Evolutionary conservation across 2,113 vertebrate genomes (phyloP).

Genomic region (Pholis gunnellus): DNA sequence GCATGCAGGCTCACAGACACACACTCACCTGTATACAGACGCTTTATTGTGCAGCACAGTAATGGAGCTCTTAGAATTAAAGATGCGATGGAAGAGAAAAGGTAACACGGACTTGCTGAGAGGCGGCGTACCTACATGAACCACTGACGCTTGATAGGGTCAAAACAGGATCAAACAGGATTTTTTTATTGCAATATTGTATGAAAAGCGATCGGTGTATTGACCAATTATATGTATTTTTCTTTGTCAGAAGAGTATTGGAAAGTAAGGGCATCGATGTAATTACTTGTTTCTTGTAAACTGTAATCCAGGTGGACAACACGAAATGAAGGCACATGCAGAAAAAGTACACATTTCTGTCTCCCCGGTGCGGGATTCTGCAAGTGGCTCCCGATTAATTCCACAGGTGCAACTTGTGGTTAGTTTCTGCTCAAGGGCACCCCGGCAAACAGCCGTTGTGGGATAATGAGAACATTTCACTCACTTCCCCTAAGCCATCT

Average conservation of each 20-base stretch:
- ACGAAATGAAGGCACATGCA: not conserved
- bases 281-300: not conserved
- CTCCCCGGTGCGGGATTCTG: not conserved
- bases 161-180: not conserved
- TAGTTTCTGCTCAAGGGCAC: slow-evolving; percentile 29
- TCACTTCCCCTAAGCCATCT: not conserved
- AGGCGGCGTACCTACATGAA: not conserved
- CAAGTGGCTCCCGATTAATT: slow-evolving; percentile 4
- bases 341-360: not conserved
- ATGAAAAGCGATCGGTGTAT: not conserved
- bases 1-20: not conserved
- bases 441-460: slow-evolving; percentile 17
- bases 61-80: slow-evolving; percentile 13
- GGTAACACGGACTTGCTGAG: not conserved
- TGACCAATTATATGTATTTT: not conserved
- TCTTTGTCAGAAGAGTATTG: not conserved
- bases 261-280: not conserved
- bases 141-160: not conserved
- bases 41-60: slow-evolving; percentile 6
- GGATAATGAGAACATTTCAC: slow-evolving; percentile 19
- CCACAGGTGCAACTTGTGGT: not conserved
- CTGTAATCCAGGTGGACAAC: not conserved
- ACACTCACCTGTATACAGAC: slow-evolving; percentile 1
- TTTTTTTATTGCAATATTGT: not conserved
- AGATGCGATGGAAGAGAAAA: not conserved